These are phyloP conservation scores for Lipophrys pholis DNA, from an alignment of 2,113 vertebrate species.

Conservation along the genomic window DNA sequence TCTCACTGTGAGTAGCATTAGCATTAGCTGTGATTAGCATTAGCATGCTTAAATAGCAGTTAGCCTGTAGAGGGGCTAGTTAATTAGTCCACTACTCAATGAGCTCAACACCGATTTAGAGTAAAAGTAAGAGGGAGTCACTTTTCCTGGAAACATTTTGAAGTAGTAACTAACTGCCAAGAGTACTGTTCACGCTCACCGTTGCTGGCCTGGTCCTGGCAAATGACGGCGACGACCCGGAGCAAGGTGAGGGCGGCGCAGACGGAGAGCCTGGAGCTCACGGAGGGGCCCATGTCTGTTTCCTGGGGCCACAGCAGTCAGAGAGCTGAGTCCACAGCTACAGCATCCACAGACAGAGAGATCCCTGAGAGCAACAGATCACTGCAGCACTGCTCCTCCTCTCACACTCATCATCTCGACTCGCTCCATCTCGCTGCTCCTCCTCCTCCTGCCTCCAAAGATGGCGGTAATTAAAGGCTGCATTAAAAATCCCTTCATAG, in stretches of 20 bases:
- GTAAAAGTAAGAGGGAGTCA: neutral
- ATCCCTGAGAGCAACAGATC: slow-evolving; percentile 67
- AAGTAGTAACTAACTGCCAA: neutral
- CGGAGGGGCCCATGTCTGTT: slow-evolving; percentile 68
- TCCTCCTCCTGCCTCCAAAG: slow-evolving; percentile 24
- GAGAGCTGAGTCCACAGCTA: slow-evolving; percentile 46
- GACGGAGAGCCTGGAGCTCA: slow-evolving; percentile 67
- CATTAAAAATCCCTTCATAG: slow-evolving; percentile 40
- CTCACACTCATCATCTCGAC: slow-evolving; percentile 31
- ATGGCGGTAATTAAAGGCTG: slow-evolving; percentile 71
- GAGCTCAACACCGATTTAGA: neutral
- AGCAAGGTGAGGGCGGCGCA: slow-evolving; percentile 71
- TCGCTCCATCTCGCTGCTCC: slow-evolving; percentile 57
- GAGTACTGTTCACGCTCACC: slow-evolving; percentile 65
- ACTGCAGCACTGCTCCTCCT: slow-evolving; percentile 35
- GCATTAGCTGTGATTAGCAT: too few relatives aligned
- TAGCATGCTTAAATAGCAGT: too few relatives aligned
- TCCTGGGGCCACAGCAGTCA: slow-evolving; percentile 26
- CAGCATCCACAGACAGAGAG: slow-evolving; percentile 65
- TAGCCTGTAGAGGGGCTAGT: too few relatives aligned
- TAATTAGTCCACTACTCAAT: neutral
- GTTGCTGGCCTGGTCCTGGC: slow-evolving; percentile 70
- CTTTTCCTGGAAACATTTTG: neutral
- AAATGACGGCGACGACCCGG: slow-evolving; percentile 74
- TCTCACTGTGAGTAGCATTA: too few relatives aligned